Evolutionary conservation across 2,888 invertebrate species (phyloP).

Genomic region (Tanypteryx hageni): DNA sequence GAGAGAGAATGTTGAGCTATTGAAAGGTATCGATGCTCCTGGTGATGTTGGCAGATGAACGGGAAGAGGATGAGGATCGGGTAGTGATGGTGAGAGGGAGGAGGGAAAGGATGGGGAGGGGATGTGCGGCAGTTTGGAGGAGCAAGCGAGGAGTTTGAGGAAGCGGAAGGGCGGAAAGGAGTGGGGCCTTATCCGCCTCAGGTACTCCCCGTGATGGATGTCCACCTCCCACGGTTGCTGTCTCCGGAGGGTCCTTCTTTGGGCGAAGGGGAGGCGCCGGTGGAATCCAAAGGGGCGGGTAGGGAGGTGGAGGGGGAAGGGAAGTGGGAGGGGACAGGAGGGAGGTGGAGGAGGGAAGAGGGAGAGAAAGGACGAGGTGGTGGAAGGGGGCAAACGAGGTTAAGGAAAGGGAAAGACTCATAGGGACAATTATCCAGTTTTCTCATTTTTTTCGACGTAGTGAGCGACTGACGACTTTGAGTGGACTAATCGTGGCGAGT

Average conservation of each 20-base stretch:
- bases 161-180: not conserved
- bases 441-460: not conserved
- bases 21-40: too few species aligned
- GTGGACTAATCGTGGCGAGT: not conserved
- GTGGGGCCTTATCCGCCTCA: not conserved
- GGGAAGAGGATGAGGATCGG: not conserved
- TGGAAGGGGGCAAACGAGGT: not conserved
- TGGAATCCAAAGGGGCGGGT: not conserved
- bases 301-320: not conserved
- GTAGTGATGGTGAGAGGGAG: not conserved
- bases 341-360: not conserved
- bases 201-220: not conserved
- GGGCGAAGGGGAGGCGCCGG: not conserved
- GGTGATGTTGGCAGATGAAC: not conserved
- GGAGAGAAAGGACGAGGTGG: not conserved
- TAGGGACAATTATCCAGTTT: not conserved
- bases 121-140: not conserved
- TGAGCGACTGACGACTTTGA: not conserved
- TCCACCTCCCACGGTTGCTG: conserved; percentile 11
- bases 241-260: not conserved
- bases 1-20: too few species aligned
- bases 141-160: not conserved
- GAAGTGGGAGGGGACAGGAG: not conserved
- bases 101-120: not conserved
- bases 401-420: not conserved